Evolutionary conservation across 2,797 vertebrate species (phyloP).

Genomic region (Pteronotus mesoamericanus): DNA sequence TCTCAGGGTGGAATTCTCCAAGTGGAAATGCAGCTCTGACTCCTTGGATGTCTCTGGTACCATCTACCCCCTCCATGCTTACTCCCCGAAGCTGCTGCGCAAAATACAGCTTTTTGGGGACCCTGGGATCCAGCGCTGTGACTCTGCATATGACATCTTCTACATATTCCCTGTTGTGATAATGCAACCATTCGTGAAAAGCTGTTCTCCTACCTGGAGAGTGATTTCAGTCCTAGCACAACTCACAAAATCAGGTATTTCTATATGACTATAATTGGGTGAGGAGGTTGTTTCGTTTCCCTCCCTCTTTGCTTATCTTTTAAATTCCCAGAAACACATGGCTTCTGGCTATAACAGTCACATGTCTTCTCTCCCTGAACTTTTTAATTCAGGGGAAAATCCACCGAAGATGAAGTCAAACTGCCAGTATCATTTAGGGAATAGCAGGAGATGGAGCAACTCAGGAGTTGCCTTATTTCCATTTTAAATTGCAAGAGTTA

Average conservation of each 20-base stretch:
- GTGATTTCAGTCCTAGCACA: not conserved
- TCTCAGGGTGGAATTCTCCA: not conserved
- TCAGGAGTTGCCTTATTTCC: not conserved
- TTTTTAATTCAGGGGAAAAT: not conserved
- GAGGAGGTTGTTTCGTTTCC: not conserved
- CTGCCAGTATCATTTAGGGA: not conserved
- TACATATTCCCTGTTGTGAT: not conserved
- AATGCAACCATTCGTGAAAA: not conserved
- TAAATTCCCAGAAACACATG: not conserved
- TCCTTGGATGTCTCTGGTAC: not conserved
- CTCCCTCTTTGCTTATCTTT: not conserved
- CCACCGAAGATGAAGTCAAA: not conserved
- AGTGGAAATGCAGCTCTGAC: not conserved
- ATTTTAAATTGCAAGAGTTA: slow-evolving; percentile 34
- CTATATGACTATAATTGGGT: not conserved
- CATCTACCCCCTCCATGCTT: not conserved
- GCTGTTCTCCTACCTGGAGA: slow-evolving; percentile 8
- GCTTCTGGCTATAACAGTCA: not conserved
- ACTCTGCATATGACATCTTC: not conserved
- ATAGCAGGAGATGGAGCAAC: not conserved
- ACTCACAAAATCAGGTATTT: slow-evolving; percentile 17
- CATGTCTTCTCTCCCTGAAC: not conserved
- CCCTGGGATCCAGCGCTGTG: not conserved
- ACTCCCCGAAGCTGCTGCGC: not conserved
- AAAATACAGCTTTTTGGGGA: slow-evolving; percentile 18